Conservation (phyloP, 2,888 invertebrate genomes). For the Epistrophella euchroma region DNA sequence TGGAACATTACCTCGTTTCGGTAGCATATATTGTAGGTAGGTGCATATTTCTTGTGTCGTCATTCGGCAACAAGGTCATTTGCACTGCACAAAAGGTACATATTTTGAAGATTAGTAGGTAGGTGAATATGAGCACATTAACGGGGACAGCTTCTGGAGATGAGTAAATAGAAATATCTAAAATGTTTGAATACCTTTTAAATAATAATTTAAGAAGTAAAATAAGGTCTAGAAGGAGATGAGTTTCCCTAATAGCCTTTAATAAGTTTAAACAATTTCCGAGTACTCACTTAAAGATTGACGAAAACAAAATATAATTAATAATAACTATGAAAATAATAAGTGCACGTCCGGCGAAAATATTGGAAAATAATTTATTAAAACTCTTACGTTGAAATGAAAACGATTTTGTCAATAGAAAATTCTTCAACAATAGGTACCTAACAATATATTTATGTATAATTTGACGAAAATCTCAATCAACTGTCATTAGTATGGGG, state of each 20-base stretch:
- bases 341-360: too few relatives aligned
- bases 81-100: constrained; percentile 7
- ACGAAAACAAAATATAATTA: too few relatives aligned
- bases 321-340: too few relatives aligned
- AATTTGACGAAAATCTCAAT: too few relatives aligned
- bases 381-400: too few relatives aligned
- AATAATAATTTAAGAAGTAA: not conserved
- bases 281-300: too few relatives aligned
- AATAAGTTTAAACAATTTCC: not conserved
- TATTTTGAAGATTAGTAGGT: constrained; percentile 24
- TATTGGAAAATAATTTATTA: too few relatives aligned
- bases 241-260: not conserved
- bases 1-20: constrained; percentile 14
- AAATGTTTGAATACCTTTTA: not conserved
- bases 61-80: constrained; percentile 49
- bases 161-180: not conserved
- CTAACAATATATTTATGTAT: too few relatives aligned
- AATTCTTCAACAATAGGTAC: too few relatives aligned
- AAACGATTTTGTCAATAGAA: too few relatives aligned
- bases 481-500: too few relatives aligned
- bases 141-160: not conserved
- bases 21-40: not conserved
- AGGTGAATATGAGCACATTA: constrained; percentile 5
- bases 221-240: not conserved
- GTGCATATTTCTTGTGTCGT: not conserved